Percentiles rank a stretch among this genome's conserved stretches.
phyloP scores from a whole-genome alignment of 2,888 invertebrate genomes.

The Cordilura impudica region DNA sequence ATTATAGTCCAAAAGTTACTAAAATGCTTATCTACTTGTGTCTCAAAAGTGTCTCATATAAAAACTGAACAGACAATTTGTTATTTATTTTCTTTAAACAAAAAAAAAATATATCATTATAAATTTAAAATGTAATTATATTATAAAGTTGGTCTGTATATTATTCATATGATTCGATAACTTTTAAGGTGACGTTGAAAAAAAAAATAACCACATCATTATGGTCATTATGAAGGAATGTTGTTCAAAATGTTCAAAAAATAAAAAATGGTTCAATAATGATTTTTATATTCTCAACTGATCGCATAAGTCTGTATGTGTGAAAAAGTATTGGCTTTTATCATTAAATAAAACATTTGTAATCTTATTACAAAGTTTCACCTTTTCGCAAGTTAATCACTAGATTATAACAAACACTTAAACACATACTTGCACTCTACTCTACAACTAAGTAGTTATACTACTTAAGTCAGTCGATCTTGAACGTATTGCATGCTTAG shows the following conservation, averaged over 20 bases:
- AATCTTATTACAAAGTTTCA: slow-evolving; percentile 29
- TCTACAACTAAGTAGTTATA: neutral
- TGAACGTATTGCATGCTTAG: neutral
- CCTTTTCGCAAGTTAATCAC: slow-evolving; percentile 39
- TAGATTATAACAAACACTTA: slow-evolving; percentile 6
- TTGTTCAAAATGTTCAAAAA: slow-evolving; percentile 32
- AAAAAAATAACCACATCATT: slow-evolving; percentile 38
- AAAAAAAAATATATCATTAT: slow-evolving; percentile 20
- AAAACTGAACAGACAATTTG: slow-evolving; percentile 5
- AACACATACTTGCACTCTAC: neutral
- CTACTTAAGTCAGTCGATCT: too few species aligned
- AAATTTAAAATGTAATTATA: slow-evolving; percentile 7
- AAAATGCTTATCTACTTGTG: slow-evolving; percentile 39
- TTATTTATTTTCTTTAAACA: slow-evolving; percentile 2
- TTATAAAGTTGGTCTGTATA: slow-evolving; percentile 4
- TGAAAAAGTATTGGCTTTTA: slow-evolving; percentile 26
- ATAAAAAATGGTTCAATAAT: slow-evolving; percentile 36
- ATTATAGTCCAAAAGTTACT: slow-evolving; percentile 13
- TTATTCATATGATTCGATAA: slow-evolving; percentile 26
- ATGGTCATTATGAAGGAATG: slow-evolving; percentile 56
- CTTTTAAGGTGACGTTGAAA: slow-evolving; percentile 31
- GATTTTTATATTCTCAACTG: neutral
- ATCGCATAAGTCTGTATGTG: slow-evolving; percentile 2
- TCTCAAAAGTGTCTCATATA: slow-evolving; percentile 8
- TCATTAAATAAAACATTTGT: slow-evolving; percentile 39